A percentile compares a stretch with the other conserved stretches of the same genome.
Evolutionary conservation across 2,113 vertebrate genomes (phyloP).

Genomic region (Poeciliopsis turrubarensis): DNA sequence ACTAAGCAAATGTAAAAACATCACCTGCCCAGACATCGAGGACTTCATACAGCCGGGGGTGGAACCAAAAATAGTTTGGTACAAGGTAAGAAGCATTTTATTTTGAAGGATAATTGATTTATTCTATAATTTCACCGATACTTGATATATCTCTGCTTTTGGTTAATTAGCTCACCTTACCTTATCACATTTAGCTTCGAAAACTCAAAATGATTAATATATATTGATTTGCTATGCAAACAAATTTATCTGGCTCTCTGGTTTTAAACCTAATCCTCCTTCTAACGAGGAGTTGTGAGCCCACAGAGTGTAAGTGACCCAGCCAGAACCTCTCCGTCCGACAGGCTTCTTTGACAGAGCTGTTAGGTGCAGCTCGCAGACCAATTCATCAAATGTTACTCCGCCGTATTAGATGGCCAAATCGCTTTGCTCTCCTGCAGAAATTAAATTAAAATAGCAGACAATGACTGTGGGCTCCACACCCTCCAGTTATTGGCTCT

Average conservation of each 20-base stretch:
- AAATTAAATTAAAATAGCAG: conserved; percentile 68
- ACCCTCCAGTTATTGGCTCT: conserved; percentile 54
- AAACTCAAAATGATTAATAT: background rate
- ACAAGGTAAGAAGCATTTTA: conserved; percentile 87
- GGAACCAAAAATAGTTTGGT: conserved; percentile 93
- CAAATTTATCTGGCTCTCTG: background rate
- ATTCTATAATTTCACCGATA: too few relatives aligned
- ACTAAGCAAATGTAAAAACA: conserved; percentile 97
- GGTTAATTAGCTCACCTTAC: too few relatives aligned
- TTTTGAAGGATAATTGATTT: background rate
- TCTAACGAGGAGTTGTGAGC: background rate
- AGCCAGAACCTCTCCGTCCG: conserved; percentile 8
- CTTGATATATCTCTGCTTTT: too few relatives aligned
- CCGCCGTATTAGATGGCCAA: conserved; percentile 40
- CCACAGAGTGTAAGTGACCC: conserved; percentile 14
- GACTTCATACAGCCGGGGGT: conserved; percentile 90
- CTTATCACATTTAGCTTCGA: background rate
- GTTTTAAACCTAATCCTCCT: background rate
- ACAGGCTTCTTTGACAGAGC: conserved; percentile 39
- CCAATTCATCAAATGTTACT: conserved; percentile 56
- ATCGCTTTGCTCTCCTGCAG: conserved; percentile 33
- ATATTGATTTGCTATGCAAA: background rate
- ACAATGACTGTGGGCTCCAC: conserved; percentile 52
- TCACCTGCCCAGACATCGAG: conserved; percentile 92
- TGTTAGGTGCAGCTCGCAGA: conserved; percentile 21